Evolutionary conservation across 2,888 invertebrate genomes (phyloP), one percentile per base, ranked within the genome.

Genomic region (Automeris io): DNA sequence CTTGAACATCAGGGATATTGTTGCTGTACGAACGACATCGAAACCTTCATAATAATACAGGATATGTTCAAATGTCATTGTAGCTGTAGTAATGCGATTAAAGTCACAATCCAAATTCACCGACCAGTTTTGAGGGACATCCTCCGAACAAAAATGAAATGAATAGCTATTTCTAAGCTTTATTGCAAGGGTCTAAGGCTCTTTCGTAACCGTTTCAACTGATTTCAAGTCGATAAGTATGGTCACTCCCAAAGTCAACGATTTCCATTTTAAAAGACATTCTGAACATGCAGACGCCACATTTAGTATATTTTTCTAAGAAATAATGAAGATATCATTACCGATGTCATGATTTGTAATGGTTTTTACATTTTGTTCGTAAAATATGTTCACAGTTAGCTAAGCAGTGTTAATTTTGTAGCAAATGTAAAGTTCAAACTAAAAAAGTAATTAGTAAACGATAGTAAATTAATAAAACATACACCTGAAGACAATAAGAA

Each of bases 241-340:
- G n/a, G 8, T 16, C 16, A 8, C 16, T 29, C 8, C 1, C 8
- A 16, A 9, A 13, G 2, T 29, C 16, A 16, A 16, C n/a, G 16
- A 26, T 13, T 16, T 16, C 13, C n/a, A 16, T 29, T 29, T 16
- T 29, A 29, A 16, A 16, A 29, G 16, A 29, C 25, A 26, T 4
- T 29, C 16, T 16, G 16, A 29, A 29, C 29, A 29, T 29, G 29
- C 29, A 29, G 29, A 29, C 29, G 8, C 4, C 29, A 29, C 29
- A 29, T 16, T 29, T 29, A 29, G 8, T 13, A 29, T 16, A n/a
- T 3, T 16, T n/a, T 16, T 16, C 8, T 16, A 16, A 9, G 4
- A 29, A n/a, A 29, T 16, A 4, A 8, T 7, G 3, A 3, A 16
- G 8, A 29, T 16, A 29, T 1, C n/a, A 3, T 29, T 29, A 16